Evolutionary conservation across 2,797 vertebrate genomes (phyloP).

Genomic region (Sebastolobus alascanus): DNA sequence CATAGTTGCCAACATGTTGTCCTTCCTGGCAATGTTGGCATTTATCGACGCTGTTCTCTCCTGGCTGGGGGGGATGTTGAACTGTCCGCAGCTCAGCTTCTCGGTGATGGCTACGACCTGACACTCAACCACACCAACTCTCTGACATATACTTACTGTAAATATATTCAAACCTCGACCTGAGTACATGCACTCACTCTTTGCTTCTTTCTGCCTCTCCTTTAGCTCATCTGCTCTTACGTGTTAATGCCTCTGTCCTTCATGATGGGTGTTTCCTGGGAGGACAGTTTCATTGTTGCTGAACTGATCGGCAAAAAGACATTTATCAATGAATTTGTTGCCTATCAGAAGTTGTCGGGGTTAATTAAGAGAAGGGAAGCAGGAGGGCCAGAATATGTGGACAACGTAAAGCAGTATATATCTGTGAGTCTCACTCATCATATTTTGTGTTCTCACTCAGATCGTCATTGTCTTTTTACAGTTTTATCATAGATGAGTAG

Average conservation of each 20-base stretch:
- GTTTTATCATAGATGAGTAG: neutral
- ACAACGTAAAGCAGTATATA: slow-evolving; percentile 89
- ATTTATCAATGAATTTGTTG: slow-evolving; percentile 94
- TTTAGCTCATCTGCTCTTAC: slow-evolving; percentile 90
- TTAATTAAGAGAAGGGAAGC: slow-evolving; percentile 83
- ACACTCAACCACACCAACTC: neutral
- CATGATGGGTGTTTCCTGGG: slow-evolving; percentile 93
- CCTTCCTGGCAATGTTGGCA: slow-evolving; percentile 88
- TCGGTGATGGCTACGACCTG: slow-evolving; percentile 77
- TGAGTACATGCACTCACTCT: neutral
- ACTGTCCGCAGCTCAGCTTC: slow-evolving; percentile 90
- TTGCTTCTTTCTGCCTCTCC: slow-evolving; percentile 10
- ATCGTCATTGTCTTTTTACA: neutral
- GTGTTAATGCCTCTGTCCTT: slow-evolving; percentile 92
- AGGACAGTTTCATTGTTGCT: slow-evolving; percentile 91
- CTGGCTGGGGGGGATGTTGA: slow-evolving; percentile 90
- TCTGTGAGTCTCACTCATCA: slow-evolving; percentile 74
- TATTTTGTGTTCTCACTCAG: neutral
- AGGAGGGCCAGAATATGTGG: slow-evolving; percentile 86
- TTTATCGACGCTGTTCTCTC: slow-evolving; percentile 87
- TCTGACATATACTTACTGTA: neutral
- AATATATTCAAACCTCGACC: neutral
- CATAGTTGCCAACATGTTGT: slow-evolving; percentile 86
- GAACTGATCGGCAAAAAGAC: slow-evolving; percentile 91
- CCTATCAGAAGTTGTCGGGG: slow-evolving; percentile 87